phyloP scores from a whole-genome alignment of 1,140 invertebrate genomes.

The Bombus pascuorum region DNA sequence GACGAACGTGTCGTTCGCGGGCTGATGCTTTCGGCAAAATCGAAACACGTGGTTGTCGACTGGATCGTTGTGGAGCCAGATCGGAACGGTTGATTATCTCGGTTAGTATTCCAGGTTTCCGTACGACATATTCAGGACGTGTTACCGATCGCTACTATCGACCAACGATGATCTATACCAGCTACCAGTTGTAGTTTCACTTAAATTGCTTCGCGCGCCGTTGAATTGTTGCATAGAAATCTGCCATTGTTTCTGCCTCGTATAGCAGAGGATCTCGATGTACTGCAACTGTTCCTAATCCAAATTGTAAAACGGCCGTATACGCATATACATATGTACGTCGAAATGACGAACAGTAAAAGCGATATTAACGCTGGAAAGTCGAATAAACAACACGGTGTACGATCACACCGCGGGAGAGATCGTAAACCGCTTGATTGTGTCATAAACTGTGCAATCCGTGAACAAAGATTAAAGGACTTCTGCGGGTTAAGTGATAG shows the following conservation, averaged over 20 bases:
- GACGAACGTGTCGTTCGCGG: constrained; percentile 3
- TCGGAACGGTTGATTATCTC: constrained; percentile 45
- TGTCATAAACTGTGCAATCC: neutral
- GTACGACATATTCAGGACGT: constrained; percentile 40
- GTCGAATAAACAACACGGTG: neutral
- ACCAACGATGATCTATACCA: constrained; percentile 22
- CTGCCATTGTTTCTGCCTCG: constrained; percentile 31
- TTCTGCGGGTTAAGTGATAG: neutral
- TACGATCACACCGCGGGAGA: neutral
- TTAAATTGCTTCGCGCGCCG: constrained; percentile 65
- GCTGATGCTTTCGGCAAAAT: constrained; percentile 10
- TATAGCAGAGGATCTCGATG: constrained; percentile 20
- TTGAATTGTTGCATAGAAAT: constrained; percentile 52
- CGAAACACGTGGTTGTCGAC: neutral
- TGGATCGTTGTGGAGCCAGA: neutral
- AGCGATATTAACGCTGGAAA: constrained; percentile 14
- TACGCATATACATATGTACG: neutral
- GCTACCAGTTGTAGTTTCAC: constrained; percentile 57
- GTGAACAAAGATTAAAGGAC: neutral
- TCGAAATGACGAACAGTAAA: neutral
- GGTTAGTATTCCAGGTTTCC: constrained; percentile 37
- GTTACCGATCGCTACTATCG: constrained; percentile 44
- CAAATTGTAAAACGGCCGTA: neutral
- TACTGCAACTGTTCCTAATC: neutral
- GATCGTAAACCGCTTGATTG: neutral